Base-by-base conservation (phyloP, 2,888 invertebrate genomes). In the Rugalucina vietnamica region DNA sequence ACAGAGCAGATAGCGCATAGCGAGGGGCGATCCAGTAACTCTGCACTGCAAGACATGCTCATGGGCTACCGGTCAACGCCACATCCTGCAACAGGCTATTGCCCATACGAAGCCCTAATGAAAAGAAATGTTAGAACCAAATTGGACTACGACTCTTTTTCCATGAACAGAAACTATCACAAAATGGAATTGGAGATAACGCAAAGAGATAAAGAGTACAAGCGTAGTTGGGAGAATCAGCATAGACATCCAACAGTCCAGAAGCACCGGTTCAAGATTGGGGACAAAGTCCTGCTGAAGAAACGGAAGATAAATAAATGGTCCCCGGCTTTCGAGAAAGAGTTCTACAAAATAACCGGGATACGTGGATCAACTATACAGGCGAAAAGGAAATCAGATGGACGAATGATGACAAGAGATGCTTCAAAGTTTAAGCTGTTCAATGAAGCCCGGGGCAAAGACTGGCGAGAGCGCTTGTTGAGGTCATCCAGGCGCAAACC, bases 61-160 rank as follows among this genome's bases (percentile, higher is more conserved):
- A 78, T 78, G 69, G 84, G 70, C 1, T 86, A 84, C 29, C 21
- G 85, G 21, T 81, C 81, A 12, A 81, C 86, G 34, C n/a, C n/a
- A n/a, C n/a, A n/a, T n/a, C n/a, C n/a, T n/a, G n/a, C n/a, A n/a
- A n/a, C n/a, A n/a, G n/a, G n/a, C n/a, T n/a, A n/a, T n/a, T n/a
- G n/a, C n/a, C n/a, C n/a, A n/a, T n/a, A n/a, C n/a, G n/a, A n/a
- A n/a, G n/a, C n/a, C n/a, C n/a, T n/a, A n/a, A n/a, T n/a, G 27
- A 73, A 65, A 77, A 73, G 72, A 69, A 14, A 39, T 21, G 65
- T 85, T 10, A 50, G 77, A 71, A 82, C 81, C 8, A 81, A 74
- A 71, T 34, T 84, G 24, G 79, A 82, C 29, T 24, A 8, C n/a
- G 39, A n/a, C n/a, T 21, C 39, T 5, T 27, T 3, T 3, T 27